Evolutionary conservation across 2,888 invertebrate species (phyloP).

Genomic region (Baccha elongata): DNA sequence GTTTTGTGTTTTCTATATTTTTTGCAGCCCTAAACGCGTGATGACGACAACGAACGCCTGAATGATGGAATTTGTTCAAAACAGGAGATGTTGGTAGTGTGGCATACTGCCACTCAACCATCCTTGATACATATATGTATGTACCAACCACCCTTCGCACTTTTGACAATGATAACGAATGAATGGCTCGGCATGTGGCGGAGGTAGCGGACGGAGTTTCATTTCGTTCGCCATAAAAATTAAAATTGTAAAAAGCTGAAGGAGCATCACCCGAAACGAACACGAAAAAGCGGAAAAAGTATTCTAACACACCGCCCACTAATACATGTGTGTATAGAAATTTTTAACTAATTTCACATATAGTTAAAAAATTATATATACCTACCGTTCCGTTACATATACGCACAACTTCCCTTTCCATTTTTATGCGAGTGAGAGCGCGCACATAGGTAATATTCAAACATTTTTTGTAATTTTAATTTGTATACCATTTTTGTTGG

Average conservation of each 20-base stretch:
- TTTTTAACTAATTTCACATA: slow-evolving; percentile 73
- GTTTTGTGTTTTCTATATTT: slow-evolving; percentile 49
- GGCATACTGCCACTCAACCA: slow-evolving; percentile 64
- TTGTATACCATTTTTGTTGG: slow-evolving; percentile 72
- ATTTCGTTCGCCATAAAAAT: slow-evolving; percentile 74
- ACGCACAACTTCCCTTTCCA: slow-evolving; percentile 42
- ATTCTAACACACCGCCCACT: slow-evolving; percentile 82
- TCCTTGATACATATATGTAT: slow-evolving; percentile 28
- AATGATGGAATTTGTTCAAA: slow-evolving; percentile 60
- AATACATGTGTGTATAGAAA: slow-evolving; percentile 75
- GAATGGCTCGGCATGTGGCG: neutral
- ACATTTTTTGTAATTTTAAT: slow-evolving; percentile 75
- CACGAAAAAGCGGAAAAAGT: slow-evolving; percentile 54
- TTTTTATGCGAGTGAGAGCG: slow-evolving; percentile 33
- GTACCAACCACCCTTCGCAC: slow-evolving; percentile 20
- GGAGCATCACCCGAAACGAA: slow-evolving; percentile 49
- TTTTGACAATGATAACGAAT: slow-evolving; percentile 24
- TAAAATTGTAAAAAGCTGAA: slow-evolving; percentile 76
- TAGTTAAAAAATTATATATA: slow-evolving; percentile 73
- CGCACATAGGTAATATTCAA: slow-evolving; percentile 73
- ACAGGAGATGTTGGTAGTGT: slow-evolving; percentile 21
- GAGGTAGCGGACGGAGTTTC: neutral
- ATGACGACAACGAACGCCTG: slow-evolving; percentile 3
- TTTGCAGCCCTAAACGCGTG: slow-evolving; percentile 31
- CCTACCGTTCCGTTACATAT: slow-evolving; percentile 59